Evolutionary conservation across 2,888 invertebrate species (phyloP), one percentile per base, ranked within the genome.

Genomic region (Drosophila niveifrons): DNA sequence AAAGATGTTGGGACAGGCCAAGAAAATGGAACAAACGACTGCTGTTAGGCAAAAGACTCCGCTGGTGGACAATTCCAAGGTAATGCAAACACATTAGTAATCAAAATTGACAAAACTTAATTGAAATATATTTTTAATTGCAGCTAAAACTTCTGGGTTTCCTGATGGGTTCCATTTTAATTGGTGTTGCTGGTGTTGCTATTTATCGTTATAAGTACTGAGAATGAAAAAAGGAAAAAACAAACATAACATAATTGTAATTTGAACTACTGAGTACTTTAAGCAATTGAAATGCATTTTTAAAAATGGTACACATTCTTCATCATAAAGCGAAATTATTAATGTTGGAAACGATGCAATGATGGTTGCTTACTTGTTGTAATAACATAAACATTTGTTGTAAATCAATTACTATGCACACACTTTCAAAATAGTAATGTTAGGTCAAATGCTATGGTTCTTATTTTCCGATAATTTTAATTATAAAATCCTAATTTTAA

Each of bases 181-280:
- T 96, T 79, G 95, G 96, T 57, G 94, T 95, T 66, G 94, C 95
- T 62, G 96, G 96, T 74, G 94, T 96, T 59, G 94, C 96, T 55
- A 95, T 96, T 63, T 96, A 96, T 92, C 94, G 95, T 90, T 95
- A 96, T 93, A 95, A 95, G 93, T 93, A 93, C 82, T 92, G 69
- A 81, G 69, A 81, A 36, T 11, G 10, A 46, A 11, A 31, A 29
- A 13, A 29, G 8, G 31, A 31, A 2, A 48, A 29, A 13, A 29
- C n/a, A 48, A 31, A 8, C 17, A 46, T 46, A 36, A 47, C n/a
- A 15, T 11, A 41, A 52, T 28, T 39, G 41, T 39, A 55, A 44
- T 50, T 23, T 52, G 44, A 62, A 64, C 46, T 62, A 69, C 52
- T 47, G 65, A 64, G 68, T 82, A 79, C 55, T 69, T 75, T 82